These are phyloP conservation scores for Caenorhabditis auriculariae DNA, from an alignment of 2,888 invertebrate species.

Conservation along the genomic window DNA sequence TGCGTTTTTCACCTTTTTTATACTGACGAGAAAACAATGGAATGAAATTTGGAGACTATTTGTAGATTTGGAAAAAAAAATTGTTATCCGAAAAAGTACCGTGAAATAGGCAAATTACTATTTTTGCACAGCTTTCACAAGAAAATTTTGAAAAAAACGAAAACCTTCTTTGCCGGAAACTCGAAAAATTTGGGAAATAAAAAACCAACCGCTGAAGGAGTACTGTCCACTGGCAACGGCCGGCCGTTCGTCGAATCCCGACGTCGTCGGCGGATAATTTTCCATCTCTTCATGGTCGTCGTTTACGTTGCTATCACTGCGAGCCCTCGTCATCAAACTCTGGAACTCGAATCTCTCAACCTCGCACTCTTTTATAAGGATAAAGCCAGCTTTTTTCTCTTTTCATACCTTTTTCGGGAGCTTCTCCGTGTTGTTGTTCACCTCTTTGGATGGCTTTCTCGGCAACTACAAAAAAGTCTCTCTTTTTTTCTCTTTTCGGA, in stretches of 20 bases:
- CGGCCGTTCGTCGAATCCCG: constrained; percentile 19
- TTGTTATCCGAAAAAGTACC: no score
- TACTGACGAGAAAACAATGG: no score
- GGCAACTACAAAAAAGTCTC: no score
- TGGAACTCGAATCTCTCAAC: not conserved
- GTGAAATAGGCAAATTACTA: no score
- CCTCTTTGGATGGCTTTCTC: constrained; percentile 8
- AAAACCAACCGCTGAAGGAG: constrained; percentile 18
- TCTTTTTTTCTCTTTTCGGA: no score
- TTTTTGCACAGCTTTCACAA: no score
- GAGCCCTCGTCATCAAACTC: constrained; percentile 4
- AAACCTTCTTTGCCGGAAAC: no score
- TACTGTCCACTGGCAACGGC: constrained; percentile 26
- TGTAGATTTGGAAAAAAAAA: no score
- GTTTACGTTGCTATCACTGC: constrained; percentile 19
- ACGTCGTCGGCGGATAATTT: constrained; percentile 9
- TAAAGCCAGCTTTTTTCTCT: constrained; percentile 4
- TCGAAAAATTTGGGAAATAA: not conserved
- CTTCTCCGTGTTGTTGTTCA: not conserved
- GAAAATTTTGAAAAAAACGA: no score
- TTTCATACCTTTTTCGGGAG: constrained; percentile 22
- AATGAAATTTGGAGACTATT: no score
- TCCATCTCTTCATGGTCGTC: constrained; percentile 17
- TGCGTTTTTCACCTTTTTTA: no score
- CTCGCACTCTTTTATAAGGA: constrained; percentile 1